Percentiles rank a stretch among this genome's conserved stretches.
phyloP scores from a whole-genome alignment of 2,888 invertebrate species.

The Clitarchus hookeri region DNA sequence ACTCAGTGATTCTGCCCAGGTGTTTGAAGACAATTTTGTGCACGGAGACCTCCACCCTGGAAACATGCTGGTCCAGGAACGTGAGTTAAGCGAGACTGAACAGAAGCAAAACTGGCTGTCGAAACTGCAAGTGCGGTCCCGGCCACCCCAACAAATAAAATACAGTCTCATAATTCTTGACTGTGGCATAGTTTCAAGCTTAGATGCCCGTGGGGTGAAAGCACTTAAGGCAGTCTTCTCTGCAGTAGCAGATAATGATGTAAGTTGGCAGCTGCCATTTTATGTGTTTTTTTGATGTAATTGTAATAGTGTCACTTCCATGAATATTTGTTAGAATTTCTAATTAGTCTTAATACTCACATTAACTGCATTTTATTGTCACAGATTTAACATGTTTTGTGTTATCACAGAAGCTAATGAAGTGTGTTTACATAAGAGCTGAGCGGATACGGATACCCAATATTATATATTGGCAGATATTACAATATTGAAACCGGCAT shows the following conservation, averaged over 20 bases:
- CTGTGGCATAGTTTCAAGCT: constrained; percentile 55
- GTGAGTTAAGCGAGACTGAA: constrained; percentile 27
- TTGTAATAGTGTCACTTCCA: no score
- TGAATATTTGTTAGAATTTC: no score
- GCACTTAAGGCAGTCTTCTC: constrained; percentile 56
- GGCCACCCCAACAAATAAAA: not conserved
- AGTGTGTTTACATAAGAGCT: no score
- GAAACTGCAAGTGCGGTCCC: not conserved
- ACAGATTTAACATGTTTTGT: no score
- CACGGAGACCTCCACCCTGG: constrained; percentile 62
- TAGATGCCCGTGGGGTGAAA: constrained; percentile 52
- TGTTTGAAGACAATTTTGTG: constrained; percentile 59
- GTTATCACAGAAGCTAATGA: no score
- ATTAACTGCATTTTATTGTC: no score
- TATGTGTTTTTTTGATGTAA: not conserved
- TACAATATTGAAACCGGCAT: no score
- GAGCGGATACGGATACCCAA: no score
- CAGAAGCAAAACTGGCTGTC: constrained; percentile 29
- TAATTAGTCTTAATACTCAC: no score
- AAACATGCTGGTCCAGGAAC: constrained; percentile 56
- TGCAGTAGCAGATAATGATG: constrained; percentile 55
- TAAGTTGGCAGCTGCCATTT: constrained; percentile 41
- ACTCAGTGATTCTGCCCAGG: constrained; percentile 47
- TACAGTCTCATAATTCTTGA: constrained; percentile 53
- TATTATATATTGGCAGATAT: no score